Conservation (phyloP, 1,140 invertebrate genomes). For the Aporrectodea caliginosa region DNA sequence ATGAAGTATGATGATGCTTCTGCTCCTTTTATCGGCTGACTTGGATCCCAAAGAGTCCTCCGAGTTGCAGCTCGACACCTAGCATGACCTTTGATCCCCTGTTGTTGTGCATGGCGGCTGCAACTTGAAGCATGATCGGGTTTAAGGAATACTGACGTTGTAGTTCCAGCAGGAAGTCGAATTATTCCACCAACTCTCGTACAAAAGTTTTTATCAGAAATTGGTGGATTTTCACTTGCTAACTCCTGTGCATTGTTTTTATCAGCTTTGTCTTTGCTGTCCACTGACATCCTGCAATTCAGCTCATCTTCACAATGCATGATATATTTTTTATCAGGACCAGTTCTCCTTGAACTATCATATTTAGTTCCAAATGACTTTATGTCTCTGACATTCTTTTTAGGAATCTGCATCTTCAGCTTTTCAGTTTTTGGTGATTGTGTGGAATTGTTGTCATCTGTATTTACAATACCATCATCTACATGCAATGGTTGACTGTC, state of each 20-base stretch:
- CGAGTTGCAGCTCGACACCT: background rate
- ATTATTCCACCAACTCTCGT: background rate
- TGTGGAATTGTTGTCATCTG: too few relatives aligned
- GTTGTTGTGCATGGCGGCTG: background rate
- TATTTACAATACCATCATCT: too few relatives aligned
- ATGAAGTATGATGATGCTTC: too few relatives aligned
- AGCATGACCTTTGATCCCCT: background rate
- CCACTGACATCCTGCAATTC: background rate
- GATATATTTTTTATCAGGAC: too few relatives aligned
- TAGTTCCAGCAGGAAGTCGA: background rate
- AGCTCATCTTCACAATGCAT: constrained; percentile 6
- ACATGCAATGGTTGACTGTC: too few relatives aligned
- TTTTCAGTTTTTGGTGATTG: too few relatives aligned
- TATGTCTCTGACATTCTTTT: too few relatives aligned
- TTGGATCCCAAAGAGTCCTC: background rate
- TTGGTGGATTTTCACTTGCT: background rate
- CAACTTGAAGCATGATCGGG: background rate
- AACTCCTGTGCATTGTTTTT: background rate
- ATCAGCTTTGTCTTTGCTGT: background rate
- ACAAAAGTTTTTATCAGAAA: background rate
- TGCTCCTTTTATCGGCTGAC: too few relatives aligned
- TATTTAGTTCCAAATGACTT: too few relatives aligned
- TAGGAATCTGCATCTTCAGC: too few relatives aligned
- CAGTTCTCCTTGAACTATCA: too few relatives aligned
- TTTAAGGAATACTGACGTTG: background rate